These are phyloP conservation scores for Ammodytes dubius DNA, from an alignment of 2,113 vertebrate species.

Conservation along the genomic window DNA sequence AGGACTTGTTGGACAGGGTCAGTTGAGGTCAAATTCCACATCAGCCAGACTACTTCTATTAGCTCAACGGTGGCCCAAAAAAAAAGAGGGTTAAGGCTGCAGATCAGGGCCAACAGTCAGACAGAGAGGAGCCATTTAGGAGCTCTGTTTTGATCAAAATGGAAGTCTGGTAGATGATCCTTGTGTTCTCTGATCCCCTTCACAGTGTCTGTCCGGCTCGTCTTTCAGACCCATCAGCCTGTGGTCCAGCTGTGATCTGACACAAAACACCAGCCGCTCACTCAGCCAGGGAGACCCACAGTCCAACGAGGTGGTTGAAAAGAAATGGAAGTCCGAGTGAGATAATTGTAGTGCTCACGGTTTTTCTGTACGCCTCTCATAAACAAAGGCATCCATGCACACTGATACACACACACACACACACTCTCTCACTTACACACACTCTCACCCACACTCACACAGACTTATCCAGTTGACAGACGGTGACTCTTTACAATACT, in stretches of 20 bases:
- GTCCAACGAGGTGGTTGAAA: constrained; percentile 50
- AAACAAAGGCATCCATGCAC: constrained; percentile 56
- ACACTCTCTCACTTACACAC: constrained; percentile 52
- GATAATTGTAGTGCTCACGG: constrained; percentile 10
- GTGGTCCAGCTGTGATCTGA: constrained; percentile 44
- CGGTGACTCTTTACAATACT: constrained; percentile 64
- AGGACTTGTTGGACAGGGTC: constrained; percentile 73
- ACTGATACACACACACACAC: constrained; percentile 24
- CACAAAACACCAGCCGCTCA: background rate
- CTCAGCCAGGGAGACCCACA: constrained; percentile 23
- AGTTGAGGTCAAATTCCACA: constrained; percentile 82
- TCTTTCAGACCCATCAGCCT: constrained; percentile 15
- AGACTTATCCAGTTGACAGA: constrained; percentile 59
- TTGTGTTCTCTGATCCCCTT: constrained; percentile 31
- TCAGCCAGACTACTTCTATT: constrained; percentile 62
- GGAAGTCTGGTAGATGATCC: constrained; percentile 37
- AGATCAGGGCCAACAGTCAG: constrained; percentile 54
- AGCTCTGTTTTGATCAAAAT: constrained; percentile 34
- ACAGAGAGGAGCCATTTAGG: constrained; percentile 33
- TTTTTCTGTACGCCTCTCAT: constrained; percentile 19
- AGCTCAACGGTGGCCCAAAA: constrained; percentile 64
- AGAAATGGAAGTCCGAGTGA: constrained; percentile 49
- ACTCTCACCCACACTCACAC: constrained; percentile 56
- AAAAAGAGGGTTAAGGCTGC: constrained; percentile 34
- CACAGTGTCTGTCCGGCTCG: background rate